Conservation (phyloP, 2,888 invertebrate species). For the Diloba caeruleocephala region DNA sequence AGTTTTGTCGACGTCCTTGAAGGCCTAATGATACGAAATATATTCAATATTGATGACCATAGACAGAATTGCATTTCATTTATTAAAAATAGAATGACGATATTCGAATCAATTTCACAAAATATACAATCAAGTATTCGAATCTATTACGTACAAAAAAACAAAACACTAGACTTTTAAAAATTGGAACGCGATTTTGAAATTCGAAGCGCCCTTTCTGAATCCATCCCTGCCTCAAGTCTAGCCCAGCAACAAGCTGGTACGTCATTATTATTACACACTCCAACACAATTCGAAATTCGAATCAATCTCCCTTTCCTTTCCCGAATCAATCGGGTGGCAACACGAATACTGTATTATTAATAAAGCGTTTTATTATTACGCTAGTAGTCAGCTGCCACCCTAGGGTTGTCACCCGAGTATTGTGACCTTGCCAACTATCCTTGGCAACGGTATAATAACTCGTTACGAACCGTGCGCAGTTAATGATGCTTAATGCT, state of each 20-base stretch:
- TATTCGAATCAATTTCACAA: no score
- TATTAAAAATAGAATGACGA: no score
- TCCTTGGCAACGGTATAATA: constrained; percentile 50
- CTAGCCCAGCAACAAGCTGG: constrained; percentile 32
- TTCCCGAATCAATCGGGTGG: constrained; percentile 42
- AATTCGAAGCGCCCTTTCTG: no score
- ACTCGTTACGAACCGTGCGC: constrained; percentile 43
- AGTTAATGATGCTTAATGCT: constrained; percentile 58
- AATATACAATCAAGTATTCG: no score
- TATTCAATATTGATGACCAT: no score
- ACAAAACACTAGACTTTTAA: no score
- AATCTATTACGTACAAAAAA: no score
- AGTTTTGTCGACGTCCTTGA: no score
- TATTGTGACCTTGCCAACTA: constrained; percentile 48
- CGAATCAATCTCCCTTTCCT: constrained; percentile 42
- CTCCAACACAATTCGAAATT: constrained; percentile 28
- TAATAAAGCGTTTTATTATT: constrained; percentile 45
- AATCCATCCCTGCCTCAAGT: neutral
- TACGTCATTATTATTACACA: constrained; percentile 22
- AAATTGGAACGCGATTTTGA: no score
- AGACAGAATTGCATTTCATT: no score
- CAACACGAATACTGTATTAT: constrained; percentile 45
- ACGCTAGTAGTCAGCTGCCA: constrained; percentile 26
- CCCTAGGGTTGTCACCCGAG: constrained; percentile 43
- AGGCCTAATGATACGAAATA: no score